Base-by-base conservation (phyloP, 2,797 vertebrate species). In the Otolemur crassicaudatus region DNA sequence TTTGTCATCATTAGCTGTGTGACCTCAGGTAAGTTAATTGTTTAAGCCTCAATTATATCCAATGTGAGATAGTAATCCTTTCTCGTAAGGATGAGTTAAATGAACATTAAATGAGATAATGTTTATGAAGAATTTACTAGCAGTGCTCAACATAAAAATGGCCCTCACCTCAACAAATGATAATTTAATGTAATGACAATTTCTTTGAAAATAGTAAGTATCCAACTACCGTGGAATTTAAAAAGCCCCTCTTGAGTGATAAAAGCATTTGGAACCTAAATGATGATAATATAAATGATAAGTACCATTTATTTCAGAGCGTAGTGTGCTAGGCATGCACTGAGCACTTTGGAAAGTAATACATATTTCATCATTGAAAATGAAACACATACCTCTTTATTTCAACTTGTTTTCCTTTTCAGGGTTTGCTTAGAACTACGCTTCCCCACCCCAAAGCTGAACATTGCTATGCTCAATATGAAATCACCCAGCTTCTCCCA, bases 391-490 rank as follows among this genome's bases (percentile, higher is more conserved):
- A 84, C 43, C 25, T 93, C 23, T 83, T 83, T 17, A 31, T 82
- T 53, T 90, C 31, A 82, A 83, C 19, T 95, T 61, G 87, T 37
- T 97, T 31, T 96, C 86, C 4, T 84, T 97, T 98, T 87, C 96
- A 99, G 99, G 98, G 99, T 92, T 98, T 99, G 94, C 99, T 99
- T 94, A 98, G 98, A 95, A 99, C 99, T 91, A 99, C 99, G 70
- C 96, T 99, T 97, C 98, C 98, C 69, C 99, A 99, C 96, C 99
- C 99, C 0, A 98, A 98, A 79, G 97, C 97, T 7, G 99, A 99
- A 91, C 98, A 97, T 90, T 98, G 98, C 91, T 99, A 99, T 67
- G 98, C 98, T 76, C 98, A 98, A 7, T 99, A 99, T 96, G 98
- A 98, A 95, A 84, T 97, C 90, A 98, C 97, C 61, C 98, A 99